Evolutionary conservation across 2,888 invertebrate species (phyloP).

Genomic region (Didymodactylos carnosus): DNA sequence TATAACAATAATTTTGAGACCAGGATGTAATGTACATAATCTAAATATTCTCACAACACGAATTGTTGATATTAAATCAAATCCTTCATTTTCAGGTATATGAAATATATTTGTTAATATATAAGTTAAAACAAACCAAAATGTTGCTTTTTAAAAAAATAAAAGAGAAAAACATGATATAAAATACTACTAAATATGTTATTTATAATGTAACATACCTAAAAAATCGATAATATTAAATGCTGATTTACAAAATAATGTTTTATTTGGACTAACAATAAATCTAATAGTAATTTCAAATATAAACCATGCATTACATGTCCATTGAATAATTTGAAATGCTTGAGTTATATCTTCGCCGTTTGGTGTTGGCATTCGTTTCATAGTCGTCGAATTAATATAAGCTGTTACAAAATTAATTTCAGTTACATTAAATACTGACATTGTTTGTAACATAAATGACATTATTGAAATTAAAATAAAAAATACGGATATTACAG

Average conservation of each 20-base stretch:
- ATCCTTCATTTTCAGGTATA: neutral
- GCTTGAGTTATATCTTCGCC: neutral
- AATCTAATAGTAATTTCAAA: slow-evolving; percentile 8
- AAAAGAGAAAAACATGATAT: neutral
- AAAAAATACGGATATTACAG: slow-evolving; percentile 5
- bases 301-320: slow-evolving; percentile 9
- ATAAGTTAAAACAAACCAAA: neutral
- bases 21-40: slow-evolving; percentile 4
- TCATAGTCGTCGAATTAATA: neutral
- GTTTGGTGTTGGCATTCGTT: neutral
- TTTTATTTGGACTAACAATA: slow-evolving; percentile 2
- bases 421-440: slow-evolving; percentile 1
- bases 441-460: neutral
- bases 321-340: neutral
- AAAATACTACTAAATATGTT: neutral
- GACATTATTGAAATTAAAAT: slow-evolving; percentile 8
- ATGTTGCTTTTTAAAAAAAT: neutral
- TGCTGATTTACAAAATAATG: neutral
- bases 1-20: slow-evolving; percentile 6
- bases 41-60: slow-evolving; percentile 6
- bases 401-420: neutral
- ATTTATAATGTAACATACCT: neutral
- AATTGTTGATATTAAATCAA: slow-evolving; percentile 8
- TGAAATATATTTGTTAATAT: neutral
- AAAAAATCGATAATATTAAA: slow-evolving; percentile 6